Evolutionary conservation across 2,113 vertebrate species (phyloP).

Genomic region (Rhadina sibilatrix): DNA sequence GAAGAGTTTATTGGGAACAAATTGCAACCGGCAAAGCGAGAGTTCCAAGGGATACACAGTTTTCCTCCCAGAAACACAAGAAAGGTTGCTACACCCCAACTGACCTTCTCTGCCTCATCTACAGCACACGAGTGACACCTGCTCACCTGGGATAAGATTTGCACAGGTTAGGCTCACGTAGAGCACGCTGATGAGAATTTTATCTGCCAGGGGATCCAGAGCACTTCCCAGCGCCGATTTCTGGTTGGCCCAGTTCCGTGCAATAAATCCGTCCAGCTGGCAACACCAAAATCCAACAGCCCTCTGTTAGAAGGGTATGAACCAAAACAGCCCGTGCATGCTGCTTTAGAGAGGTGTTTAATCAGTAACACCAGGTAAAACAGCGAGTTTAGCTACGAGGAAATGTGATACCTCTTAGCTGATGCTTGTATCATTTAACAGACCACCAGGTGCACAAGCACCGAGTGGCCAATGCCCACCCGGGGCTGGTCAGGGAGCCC

Average conservation of each 20-base stretch:
- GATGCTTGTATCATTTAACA: too few species aligned
- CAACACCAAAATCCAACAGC: conserved; percentile 22
- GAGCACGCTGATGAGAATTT: conserved; percentile 96
- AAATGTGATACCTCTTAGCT: not conserved
- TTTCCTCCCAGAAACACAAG: not conserved
- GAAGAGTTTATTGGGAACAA: not conserved
- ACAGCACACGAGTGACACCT: not conserved
- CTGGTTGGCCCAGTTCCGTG: conserved; percentile 94
- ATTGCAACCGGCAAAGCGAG: not conserved
- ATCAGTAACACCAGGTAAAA: not conserved
- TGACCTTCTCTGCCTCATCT: not conserved
- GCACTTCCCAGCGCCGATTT: conserved; percentile 96
- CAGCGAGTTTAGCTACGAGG: not conserved
- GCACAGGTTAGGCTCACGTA: conserved; percentile 93
- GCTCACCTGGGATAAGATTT: conserved; percentile 93
- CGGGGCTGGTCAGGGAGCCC: not conserved
- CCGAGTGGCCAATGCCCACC: not conserved
- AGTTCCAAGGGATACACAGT: not conserved
- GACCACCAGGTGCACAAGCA: too few species aligned
- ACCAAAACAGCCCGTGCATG: rapidly evolving
- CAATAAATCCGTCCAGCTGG: conserved; percentile 96
- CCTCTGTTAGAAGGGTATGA: not conserved
- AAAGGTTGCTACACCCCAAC: rapidly evolving
- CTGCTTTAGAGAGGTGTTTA: not conserved
- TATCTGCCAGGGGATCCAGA: conserved; percentile 96